Base-by-base conservation (phyloP, 2,113 vertebrate genomes). In the Phyllopteryx taeniolatus region DNA sequence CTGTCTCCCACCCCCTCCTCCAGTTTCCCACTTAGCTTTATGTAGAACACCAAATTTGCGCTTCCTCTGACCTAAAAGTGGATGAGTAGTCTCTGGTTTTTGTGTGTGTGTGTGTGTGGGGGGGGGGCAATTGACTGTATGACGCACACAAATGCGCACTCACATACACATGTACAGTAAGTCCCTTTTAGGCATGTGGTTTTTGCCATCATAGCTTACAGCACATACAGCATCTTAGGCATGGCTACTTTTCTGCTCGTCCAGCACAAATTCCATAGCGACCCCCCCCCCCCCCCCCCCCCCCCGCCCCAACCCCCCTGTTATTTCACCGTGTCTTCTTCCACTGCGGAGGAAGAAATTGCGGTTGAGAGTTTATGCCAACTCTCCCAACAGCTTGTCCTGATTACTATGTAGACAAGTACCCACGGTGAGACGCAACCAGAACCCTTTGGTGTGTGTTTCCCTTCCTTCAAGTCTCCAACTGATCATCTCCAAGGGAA, bases 321-420 rank as follows among this genome's bases (percentile, higher is more conserved):
- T 81, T 79, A 83, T 86, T 87, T 68, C 72, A 88, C 76, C 69
- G 70, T 54, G 35, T 84, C 76, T 73, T 87, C 81, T 82, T 80
- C 62, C 85, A 82, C 72, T 70, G 69, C 10, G 9, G 71, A 79
- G 83, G 74, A 79, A 86, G 80, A 86, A 78, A 85, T 85, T 87
- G 82, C 65, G 86, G 87, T 87, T 67, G 62, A 69, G 71, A 53
- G 61, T 82, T 79, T 64, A 72, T 61, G 87, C 86, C 80, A 88
- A 82, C 79, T 84, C 83, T 85, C 75, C 68, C 76, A 83, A 84
- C 86, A 87, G 83, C 86, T 86, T 89, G 86, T 87, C 80, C 84
- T 88, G 84, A 90, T 90, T 90, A 87, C 84, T 79, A 83, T 83
- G 86, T 78, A 87, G 86, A 86, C 83, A 83, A 87, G 85, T 75